Percentiles rank a stretch among this genome's conserved stretches.
Evolutionary conservation across 2,888 invertebrate genomes (phyloP).

Genomic region (Oithona nana): DNA sequence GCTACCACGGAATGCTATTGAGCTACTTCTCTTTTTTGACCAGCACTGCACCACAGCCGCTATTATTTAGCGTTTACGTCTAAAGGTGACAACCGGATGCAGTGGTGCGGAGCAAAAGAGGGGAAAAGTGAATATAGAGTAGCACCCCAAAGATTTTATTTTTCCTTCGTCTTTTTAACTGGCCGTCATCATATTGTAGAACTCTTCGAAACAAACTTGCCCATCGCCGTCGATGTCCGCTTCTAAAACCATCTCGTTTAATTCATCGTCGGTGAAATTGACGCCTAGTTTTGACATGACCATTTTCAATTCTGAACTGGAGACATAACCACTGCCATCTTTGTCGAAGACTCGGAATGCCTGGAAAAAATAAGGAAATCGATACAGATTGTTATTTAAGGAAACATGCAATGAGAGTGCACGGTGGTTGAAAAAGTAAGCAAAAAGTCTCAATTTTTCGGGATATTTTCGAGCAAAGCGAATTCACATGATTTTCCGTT

Average conservation of each 20-base stretch:
- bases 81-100: not conserved
- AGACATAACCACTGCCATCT: constrained; percentile 9
- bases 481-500: no score
- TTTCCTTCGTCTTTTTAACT: not conserved
- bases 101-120: not conserved
- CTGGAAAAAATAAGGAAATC: not conserved
- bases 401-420: no score
- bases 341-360: constrained; percentile 17
- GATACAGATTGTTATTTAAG: no score
- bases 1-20: no score
- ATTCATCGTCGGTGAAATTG: constrained; percentile 13
- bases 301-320: constrained; percentile 10
- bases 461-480: no score
- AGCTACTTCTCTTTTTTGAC: not conserved
- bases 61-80: not conserved
- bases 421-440: no score
- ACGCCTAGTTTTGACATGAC: constrained; percentile 14
- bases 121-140: not conserved
- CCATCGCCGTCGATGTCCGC: constrained; percentile 15
- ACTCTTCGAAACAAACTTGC: constrained; percentile 15
- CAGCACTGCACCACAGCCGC: not conserved
- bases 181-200: constrained; percentile 16
- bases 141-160: not conserved
- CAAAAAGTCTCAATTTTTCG: no score
- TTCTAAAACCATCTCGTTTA: constrained; percentile 13